Conservation (phyloP, 2,888 invertebrate species). For the Bruchidius siliquastri region DNA sequence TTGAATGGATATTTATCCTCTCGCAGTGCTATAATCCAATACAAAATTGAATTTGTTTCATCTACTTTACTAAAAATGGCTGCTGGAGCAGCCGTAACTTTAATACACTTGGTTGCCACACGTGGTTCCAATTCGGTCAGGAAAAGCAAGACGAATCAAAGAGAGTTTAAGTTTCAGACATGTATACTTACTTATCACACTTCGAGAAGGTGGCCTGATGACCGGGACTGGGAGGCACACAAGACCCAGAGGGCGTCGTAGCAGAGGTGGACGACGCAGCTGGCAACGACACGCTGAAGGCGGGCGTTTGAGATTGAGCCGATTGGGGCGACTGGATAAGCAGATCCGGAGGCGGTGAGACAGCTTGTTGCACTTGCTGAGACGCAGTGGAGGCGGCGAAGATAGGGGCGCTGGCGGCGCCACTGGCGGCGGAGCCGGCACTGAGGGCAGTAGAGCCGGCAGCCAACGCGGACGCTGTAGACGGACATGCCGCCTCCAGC, state of each 20-base stretch:
- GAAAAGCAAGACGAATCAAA: no score
- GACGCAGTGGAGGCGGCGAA: not conserved
- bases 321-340: not conserved
- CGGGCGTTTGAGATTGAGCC: not conserved
- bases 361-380: not conserved
- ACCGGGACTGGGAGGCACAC: conserved; percentile 35
- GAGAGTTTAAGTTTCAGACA: not conserved
- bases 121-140: no score
- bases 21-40: no score
- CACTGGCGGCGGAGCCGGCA: not conserved
- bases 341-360: not conserved
- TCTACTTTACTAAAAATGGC: no score
- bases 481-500: conserved; percentile 42
- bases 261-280: not conserved
- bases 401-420: not conserved
- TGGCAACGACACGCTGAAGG: not conserved
- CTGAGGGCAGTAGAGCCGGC: conserved; percentile 25
- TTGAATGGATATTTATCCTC: no score
- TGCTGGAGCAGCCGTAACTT: no score
- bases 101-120: no score
- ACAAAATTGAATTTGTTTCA: no score
- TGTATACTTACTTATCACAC: conserved; percentile 42
- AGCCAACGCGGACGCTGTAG: conserved; percentile 25
- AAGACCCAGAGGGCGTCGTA: not conserved
- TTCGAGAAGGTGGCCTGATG: conserved; percentile 42